phyloP scores from a whole-genome alignment of 1,140 invertebrate genomes.

The Eumaeus atala region DNA sequence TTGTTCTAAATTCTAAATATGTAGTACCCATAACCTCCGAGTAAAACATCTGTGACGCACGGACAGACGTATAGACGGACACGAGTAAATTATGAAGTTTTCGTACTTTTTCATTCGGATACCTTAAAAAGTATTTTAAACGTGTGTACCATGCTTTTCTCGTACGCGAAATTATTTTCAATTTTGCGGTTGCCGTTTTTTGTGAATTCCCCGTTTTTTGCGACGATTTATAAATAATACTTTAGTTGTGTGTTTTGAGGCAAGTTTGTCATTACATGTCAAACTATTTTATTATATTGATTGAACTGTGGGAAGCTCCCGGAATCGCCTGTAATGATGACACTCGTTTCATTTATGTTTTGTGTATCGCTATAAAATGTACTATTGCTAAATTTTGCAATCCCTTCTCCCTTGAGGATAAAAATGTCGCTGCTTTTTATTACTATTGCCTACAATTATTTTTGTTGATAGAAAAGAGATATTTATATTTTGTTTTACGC shows the following conservation, averaged over 20 bases:
- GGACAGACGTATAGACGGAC: too few species aligned
- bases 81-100: too few species aligned
- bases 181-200: conserved; percentile 44
- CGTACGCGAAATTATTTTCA: conserved; percentile 16
- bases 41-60: too few species aligned
- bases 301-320: conserved; percentile 36
- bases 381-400: conserved; percentile 22
- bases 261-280: conserved; percentile 51
- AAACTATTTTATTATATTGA: conserved; percentile 60
- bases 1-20: too few species aligned
- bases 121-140: not conserved
- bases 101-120: too few species aligned
- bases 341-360: conserved; percentile 42
- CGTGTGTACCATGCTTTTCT: not conserved
- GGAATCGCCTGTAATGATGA: conserved; percentile 56
- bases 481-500: too few species aligned
- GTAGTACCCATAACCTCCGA: too few species aligned
- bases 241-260: conserved; percentile 21
- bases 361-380: conserved; percentile 10
- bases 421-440: conserved; percentile 12
- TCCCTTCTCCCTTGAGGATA: conserved; percentile 31
- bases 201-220: conserved; percentile 40
- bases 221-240: conserved; percentile 18
- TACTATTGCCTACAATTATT: not conserved
- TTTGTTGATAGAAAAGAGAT: too few species aligned